Percentiles rank a stretch among this genome's conserved stretches.
phyloP scores from a whole-genome alignment of 2,797 vertebrate species.

The Glyptemys insculpta region DNA sequence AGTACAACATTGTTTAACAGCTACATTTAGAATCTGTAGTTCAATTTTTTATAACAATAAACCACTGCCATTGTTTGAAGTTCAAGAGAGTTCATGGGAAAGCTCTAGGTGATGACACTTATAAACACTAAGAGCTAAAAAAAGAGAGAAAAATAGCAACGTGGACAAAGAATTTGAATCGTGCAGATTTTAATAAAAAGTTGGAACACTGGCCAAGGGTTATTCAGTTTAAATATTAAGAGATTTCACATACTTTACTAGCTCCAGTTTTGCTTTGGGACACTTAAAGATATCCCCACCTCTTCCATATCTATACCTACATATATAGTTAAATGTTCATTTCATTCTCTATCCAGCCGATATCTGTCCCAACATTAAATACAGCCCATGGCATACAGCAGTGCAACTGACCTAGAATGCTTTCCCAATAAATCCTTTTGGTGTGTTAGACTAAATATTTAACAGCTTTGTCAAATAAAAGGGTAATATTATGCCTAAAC shows the following conservation, averaged over 20 bases:
- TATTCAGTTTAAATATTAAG: not conserved
- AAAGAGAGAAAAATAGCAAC: not conserved
- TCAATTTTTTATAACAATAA: not conserved
- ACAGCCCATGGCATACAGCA: not conserved
- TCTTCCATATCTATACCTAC: accelerated
- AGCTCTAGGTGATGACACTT: constrained; percentile 9
- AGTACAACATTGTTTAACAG: not conserved
- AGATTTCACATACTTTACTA: not conserved
- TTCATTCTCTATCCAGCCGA: not conserved
- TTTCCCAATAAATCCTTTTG: not conserved
- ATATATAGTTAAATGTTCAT: not conserved
- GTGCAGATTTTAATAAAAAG: not conserved
- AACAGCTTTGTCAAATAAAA: accelerated
- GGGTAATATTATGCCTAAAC: accelerated
- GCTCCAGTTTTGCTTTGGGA: accelerated
- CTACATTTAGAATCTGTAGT: not conserved
- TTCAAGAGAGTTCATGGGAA: not conserved
- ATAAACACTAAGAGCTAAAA: not conserved
- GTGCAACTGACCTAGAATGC: accelerated
- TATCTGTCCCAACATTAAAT: accelerated
- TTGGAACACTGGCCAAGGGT: not conserved
- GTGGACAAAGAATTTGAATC: not conserved
- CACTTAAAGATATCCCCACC: accelerated
- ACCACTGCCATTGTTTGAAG: accelerated
- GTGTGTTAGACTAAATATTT: too few relatives aligned